A percentile compares a stretch with the other conserved stretches of the same genome.
Evolutionary conservation across 1,140 invertebrate genomes (phyloP).

Genomic region (Branchinecta lindahli): DNA sequence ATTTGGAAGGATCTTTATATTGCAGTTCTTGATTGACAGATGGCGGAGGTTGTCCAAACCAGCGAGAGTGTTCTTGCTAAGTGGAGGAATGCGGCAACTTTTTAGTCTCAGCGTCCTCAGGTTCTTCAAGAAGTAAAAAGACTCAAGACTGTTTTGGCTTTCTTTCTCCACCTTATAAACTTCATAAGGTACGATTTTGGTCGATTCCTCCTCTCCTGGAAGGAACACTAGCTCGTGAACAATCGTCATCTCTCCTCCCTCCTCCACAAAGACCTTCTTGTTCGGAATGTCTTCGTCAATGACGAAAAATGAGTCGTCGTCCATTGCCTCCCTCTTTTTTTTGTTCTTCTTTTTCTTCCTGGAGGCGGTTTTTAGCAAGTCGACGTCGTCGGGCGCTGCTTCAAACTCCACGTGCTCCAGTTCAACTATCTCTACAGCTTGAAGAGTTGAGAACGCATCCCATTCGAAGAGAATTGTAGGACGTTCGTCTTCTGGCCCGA

Average conservation of each 20-base stretch:
- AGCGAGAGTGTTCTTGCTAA: neutral
- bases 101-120: neutral
- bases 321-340: neutral
- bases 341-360: neutral
- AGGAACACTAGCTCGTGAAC: neutral
- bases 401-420: neutral
- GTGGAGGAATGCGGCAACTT: neutral
- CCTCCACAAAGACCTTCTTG: neutral
- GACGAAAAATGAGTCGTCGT: neutral
- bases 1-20: neutral
- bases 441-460: neutral
- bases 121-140: neutral
- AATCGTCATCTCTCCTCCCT: neutral
- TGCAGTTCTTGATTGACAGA: neutral
- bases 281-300: neutral
- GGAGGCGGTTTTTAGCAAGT: neutral
- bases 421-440: neutral
- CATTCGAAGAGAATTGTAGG: neutral
- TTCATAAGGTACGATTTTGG: neutral
- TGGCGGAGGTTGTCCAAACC: conserved; percentile 5
- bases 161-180: neutral
- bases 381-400: neutral
- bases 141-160: neutral
- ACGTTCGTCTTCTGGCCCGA: neutral
- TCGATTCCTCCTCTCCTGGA: neutral